Conservation (phyloP, 2,113 vertebrate genomes). For the Apodemus sylvaticus region DNA sequence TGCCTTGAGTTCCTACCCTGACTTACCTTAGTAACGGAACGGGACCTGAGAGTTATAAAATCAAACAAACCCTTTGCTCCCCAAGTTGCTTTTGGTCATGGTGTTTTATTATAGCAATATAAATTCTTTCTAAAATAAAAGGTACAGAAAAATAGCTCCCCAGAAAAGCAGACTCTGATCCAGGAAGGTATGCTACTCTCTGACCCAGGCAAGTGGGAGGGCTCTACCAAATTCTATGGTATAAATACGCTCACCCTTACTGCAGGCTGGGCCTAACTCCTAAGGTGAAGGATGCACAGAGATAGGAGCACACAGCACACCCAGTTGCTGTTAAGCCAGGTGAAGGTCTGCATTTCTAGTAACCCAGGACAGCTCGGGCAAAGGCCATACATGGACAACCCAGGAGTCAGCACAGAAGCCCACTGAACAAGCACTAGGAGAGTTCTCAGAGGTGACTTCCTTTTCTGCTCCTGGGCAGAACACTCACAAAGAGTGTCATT, state of each 20-base stretch:
- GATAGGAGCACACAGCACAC: rapidly evolving
- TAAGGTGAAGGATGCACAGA: background rate
- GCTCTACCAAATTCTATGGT: background rate
- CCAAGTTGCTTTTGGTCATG: background rate
- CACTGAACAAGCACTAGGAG: background rate
- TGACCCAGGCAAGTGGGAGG: background rate
- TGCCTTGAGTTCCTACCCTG: background rate
- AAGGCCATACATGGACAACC: background rate
- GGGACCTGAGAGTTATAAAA: background rate
- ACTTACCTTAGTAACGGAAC: background rate
- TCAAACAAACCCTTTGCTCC: background rate
- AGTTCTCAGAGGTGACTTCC: background rate
- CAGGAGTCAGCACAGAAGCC: background rate
- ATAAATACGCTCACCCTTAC: background rate
- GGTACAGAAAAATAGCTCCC: background rate
- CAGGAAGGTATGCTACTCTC: background rate
- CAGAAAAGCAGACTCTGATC: background rate
- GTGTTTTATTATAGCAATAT: background rate
- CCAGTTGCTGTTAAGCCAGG: rapidly evolving
- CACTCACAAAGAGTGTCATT: too few species aligned
- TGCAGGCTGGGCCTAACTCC: too few species aligned
- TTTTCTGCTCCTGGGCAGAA: too few species aligned
- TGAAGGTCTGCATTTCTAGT: background rate
- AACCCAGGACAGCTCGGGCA: background rate
- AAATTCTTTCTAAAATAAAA: background rate